A percentile compares a stretch with the other conserved stretches of the same genome.
These are phyloP conservation scores for Craseonycteris thonglongyai DNA, from an alignment of 2,113 vertebrate genomes.

Conservation along the genomic window DNA sequence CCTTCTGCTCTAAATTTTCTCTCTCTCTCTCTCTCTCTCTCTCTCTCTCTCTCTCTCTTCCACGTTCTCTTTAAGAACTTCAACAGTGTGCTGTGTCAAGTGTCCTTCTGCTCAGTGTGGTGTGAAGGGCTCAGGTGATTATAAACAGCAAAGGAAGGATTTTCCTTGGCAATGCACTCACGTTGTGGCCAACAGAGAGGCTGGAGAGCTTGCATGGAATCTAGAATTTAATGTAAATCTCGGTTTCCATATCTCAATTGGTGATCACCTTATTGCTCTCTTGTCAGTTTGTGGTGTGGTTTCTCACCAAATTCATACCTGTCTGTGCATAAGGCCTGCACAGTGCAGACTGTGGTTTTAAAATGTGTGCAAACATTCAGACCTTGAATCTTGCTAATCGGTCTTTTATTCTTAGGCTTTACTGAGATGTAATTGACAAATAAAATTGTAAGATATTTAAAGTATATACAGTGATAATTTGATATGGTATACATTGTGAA, in stretches of 20 bases:
- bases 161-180: neutral
- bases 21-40: neutral
- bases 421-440: neutral
- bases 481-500: neutral
- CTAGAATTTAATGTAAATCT: neutral
- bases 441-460: neutral
- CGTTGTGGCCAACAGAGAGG: neutral
- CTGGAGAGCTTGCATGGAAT: neutral
- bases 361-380: neutral
- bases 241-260: neutral
- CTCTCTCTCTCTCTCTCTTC: rapidly evolving
- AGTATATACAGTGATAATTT: neutral
- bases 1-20: neutral
- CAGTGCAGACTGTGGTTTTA: neutral
- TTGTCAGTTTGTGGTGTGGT: neutral
- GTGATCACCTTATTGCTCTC: neutral
- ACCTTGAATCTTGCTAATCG: neutral
- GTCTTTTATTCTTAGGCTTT: neutral
- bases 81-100: neutral
- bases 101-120: neutral
- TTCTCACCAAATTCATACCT: neutral
- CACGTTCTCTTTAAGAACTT: neutral
- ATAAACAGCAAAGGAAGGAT: neutral
- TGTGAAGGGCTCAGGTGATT: neutral
- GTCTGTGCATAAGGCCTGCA: neutral